phyloP scores from a whole-genome alignment of 1,140 invertebrate genomes.

The Lethrus apterus region DNA sequence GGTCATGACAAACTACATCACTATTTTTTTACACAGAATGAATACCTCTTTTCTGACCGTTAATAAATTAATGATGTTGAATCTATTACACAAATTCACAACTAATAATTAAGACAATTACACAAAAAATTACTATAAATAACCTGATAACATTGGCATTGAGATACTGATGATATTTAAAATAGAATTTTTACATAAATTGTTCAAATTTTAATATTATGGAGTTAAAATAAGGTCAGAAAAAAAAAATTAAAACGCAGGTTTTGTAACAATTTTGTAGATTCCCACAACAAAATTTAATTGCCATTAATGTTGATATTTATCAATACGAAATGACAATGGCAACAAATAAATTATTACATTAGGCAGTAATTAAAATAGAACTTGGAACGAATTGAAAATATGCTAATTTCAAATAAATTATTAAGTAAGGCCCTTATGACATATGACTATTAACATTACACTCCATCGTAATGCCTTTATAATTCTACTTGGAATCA shows the following conservation, averaged over 20 bases:
- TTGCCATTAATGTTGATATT: conserved; percentile 12
- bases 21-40: conserved; percentile 19
- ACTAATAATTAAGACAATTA: conserved; percentile 28
- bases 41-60: conserved; percentile 24
- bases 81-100: conserved; percentile 26
- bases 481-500: background rate
- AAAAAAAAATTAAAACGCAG: background rate
- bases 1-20: conserved; percentile 26
- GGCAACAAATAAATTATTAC: no score
- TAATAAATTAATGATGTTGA: conserved; percentile 24
- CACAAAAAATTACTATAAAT: conserved; percentile 29
- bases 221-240: background rate
- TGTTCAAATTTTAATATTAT: background rate
- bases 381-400: no score
- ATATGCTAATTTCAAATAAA: no score
- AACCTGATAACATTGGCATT: conserved; percentile 30
- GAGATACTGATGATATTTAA: no score
- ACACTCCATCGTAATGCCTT: background rate
- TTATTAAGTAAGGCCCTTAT: no score
- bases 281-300: conserved; percentile 3
- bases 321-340: conserved; percentile 1
- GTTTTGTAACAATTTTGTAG: background rate
- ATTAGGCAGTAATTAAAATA: no score
- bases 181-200: conserved; percentile 8
- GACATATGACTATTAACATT: conserved; percentile 5